Conservation (phyloP, 2,113 vertebrate genomes). For the Seriola aureovittata region DNA sequence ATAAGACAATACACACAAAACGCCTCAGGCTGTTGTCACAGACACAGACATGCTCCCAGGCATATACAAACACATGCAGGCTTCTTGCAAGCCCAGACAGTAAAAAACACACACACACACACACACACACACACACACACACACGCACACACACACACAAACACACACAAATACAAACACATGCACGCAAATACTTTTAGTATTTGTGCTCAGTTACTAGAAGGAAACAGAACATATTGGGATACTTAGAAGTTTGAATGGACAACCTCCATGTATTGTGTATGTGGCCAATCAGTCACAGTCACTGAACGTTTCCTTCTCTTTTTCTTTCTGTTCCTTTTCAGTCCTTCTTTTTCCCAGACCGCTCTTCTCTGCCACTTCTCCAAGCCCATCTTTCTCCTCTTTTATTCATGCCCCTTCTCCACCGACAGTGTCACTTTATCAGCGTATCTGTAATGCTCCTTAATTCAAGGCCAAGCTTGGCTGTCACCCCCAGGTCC, state of each 20-base stretch:
- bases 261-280: not conserved
- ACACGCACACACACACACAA: slow-evolving; percentile 24
- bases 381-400: not conserved
- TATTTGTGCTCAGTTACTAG: not conserved
- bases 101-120: slow-evolving; percentile 35
- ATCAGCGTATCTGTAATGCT: slow-evolving; percentile 85
- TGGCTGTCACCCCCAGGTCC: slow-evolving; percentile 79
- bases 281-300: slow-evolving; percentile 12
- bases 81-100: slow-evolving; percentile 20
- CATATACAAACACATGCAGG: slow-evolving; percentile 58
- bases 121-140: slow-evolving; percentile 28
- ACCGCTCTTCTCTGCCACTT: slow-evolving; percentile 6
- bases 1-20: slow-evolving; percentile 71
- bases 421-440: slow-evolving; percentile 76
- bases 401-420: slow-evolving; percentile 29
- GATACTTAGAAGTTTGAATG: not conserved
- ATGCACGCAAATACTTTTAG: slow-evolving; percentile 14
- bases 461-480: slow-evolving; percentile 85
- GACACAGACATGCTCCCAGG: slow-evolving; percentile 70
- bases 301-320: not conserved
- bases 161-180: slow-evolving; percentile 30
- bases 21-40: slow-evolving; percentile 79
- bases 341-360: slow-evolving; percentile 4
- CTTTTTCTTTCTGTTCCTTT: slow-evolving; percentile 16
- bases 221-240: not conserved